These are phyloP conservation scores for Eilema griseolum DNA, from an alignment of 2,888 invertebrate species.

Conservation along the genomic window DNA sequence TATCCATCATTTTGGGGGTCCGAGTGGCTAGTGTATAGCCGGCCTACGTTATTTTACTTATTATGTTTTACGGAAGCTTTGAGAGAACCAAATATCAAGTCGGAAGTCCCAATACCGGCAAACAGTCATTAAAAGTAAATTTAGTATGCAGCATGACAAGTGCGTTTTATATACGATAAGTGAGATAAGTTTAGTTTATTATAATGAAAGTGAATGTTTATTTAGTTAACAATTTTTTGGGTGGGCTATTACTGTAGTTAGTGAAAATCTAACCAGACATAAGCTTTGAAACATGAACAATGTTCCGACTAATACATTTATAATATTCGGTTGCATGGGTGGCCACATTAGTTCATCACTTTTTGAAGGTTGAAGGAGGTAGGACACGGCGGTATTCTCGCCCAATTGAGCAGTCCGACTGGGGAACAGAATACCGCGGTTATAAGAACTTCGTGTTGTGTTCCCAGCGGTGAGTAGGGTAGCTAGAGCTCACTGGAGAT, in stretches of 20 bases:
- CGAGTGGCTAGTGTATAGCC: neutral
- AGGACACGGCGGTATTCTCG: no score
- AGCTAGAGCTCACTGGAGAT: no score
- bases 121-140: neutral
- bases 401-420: no score
- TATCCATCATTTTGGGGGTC: no score
- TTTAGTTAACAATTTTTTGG: neutral
- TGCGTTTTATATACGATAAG: neutral
- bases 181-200: neutral
- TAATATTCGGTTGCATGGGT: neutral
- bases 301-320: no score
- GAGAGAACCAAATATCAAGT: neutral
- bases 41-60: neutral
- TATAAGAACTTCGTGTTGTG: no score
- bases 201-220: slow-evolving; percentile 4
- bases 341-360: neutral
- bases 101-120: neutral
- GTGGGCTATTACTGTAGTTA: neutral
- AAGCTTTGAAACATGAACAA: no score
- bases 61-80: neutral
- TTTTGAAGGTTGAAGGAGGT: no score
- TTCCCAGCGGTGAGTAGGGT: no score
- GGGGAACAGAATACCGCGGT: no score
- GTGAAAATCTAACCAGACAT: no score
- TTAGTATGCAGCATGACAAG: slow-evolving; percentile 1